Conservation (phyloP, 2,888 invertebrate genomes). For the Apoda limacodes region DNA sequence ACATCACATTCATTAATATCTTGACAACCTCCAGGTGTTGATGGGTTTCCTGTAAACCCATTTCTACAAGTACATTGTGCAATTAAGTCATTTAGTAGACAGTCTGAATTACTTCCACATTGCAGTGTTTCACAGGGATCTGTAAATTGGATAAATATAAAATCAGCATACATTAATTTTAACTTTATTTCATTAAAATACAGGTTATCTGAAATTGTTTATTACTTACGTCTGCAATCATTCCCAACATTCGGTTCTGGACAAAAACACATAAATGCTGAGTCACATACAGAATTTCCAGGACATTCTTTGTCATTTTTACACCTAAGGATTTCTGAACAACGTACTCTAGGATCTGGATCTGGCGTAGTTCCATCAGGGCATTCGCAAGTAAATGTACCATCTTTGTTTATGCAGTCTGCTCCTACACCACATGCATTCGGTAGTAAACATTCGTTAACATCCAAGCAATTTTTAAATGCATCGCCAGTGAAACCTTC, state of each 20-base stretch:
- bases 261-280: constrained; percentile 82
- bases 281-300: constrained; percentile 89
- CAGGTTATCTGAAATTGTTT: neutral
- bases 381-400: constrained; percentile 83
- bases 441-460: constrained; percentile 82
- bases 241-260: constrained; percentile 93
- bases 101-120: constrained; percentile 90
- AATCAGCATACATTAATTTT: too few species aligned
- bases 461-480: constrained; percentile 81
- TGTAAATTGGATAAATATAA: constrained; percentile 43
- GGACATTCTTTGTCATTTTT: constrained; percentile 82
- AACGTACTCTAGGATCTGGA: constrained; percentile 85
- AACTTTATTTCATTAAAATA: too few species aligned
- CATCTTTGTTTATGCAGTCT: constrained; percentile 81
- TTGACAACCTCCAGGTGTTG: constrained; percentile 77
- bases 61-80: constrained; percentile 87
- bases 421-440: constrained; percentile 85
- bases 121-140: constrained; percentile 90
- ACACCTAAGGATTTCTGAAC: constrained; percentile 86
- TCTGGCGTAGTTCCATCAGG: constrained; percentile 85
- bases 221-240: constrained; percentile 87
- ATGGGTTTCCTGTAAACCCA: constrained; percentile 81
- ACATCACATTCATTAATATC: constrained; percentile 90
- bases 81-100: constrained; percentile 84
- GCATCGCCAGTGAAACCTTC: constrained; percentile 90